These are phyloP conservation scores for Troglohyphantes excavatus DNA, from an alignment of 2,888 invertebrate species.

Conservation along the genomic window DNA sequence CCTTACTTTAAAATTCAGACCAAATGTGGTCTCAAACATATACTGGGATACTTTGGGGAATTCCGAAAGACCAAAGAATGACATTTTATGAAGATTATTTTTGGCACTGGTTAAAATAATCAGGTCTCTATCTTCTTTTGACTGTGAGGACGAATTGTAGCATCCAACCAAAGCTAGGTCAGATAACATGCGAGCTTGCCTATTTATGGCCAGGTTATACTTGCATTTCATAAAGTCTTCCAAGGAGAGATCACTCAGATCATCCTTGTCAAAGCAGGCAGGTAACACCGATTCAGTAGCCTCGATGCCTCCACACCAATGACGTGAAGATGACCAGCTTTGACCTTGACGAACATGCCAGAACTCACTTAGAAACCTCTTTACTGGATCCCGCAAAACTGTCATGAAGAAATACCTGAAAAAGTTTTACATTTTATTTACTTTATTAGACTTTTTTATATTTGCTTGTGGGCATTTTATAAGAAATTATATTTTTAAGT, in stretches of 20 bases:
- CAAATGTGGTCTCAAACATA: slow-evolving; percentile 97
- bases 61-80: slow-evolving; percentile 98
- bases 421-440: slow-evolving; percentile 60
- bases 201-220: slow-evolving; percentile 95
- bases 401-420: slow-evolving; percentile 97
- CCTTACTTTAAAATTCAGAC: slow-evolving; percentile 90
- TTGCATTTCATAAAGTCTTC: slow-evolving; percentile 95
- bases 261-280: slow-evolving; percentile 85
- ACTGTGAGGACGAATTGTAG: slow-evolving; percentile 90
- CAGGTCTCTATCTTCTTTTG: slow-evolving; percentile 87
- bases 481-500: no score
- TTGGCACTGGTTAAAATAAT: slow-evolving; percentile 97
- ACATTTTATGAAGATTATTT: slow-evolving; percentile 95
- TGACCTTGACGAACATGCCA: slow-evolving; percentile 95
- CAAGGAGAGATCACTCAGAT: slow-evolving; percentile 93
- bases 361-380: slow-evolving; percentile 97
- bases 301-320: slow-evolving; percentile 87
- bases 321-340: slow-evolving; percentile 92
- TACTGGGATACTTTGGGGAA: slow-evolving; percentile 86
- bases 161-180: slow-evolving; percentile 97
- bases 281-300: slow-evolving; percentile 82
- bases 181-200: slow-evolving; percentile 98
- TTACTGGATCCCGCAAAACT: slow-evolving; percentile 95
- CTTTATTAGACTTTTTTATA: no score
- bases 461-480: no score